phyloP scores from a whole-genome alignment of 2,797 vertebrate genomes.

The Dryobates pubescens region DNA sequence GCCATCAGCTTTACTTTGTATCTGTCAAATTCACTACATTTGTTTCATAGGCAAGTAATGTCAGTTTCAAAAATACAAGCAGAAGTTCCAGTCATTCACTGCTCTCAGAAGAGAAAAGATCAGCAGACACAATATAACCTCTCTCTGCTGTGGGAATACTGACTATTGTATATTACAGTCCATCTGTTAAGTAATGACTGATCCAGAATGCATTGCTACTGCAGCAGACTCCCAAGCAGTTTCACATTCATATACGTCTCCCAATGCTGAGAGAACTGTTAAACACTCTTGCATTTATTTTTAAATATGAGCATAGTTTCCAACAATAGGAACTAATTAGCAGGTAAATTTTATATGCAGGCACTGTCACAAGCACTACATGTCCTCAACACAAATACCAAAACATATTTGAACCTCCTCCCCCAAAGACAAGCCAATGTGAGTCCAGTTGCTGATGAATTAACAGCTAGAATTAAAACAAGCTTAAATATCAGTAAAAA shows the following conservation, averaged over 20 bases:
- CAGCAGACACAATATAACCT: constrained; percentile 31
- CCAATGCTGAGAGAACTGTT: constrained; percentile 58
- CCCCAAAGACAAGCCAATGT: neutral
- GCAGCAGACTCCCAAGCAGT: constrained; percentile 86
- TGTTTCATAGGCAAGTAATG: neutral
- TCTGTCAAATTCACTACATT: constrained; percentile 9
- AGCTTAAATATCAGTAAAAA: constrained; percentile 21
- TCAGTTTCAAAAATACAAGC: neutral
- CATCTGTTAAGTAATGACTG: constrained; percentile 82
- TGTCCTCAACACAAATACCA: neutral
- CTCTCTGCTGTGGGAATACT: constrained; percentile 51
- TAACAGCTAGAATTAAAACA: constrained; percentile 35
- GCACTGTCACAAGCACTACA: neutral
- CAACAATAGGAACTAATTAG: neutral
- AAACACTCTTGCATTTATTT: constrained; percentile 5
- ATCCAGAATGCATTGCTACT: constrained; percentile 85
- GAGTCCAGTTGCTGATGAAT: constrained; percentile 13
- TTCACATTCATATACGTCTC: constrained; percentile 82
- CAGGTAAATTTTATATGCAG: neutral
- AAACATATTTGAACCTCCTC: neutral
- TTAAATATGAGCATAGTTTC: neutral
- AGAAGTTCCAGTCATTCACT: neutral
- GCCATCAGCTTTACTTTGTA: constrained; percentile 43
- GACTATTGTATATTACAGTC: constrained; percentile 58
- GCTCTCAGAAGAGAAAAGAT: constrained; percentile 18